Conservation (phyloP, 2,113 vertebrate genomes). For the Gadus macrocephalus region DNA sequence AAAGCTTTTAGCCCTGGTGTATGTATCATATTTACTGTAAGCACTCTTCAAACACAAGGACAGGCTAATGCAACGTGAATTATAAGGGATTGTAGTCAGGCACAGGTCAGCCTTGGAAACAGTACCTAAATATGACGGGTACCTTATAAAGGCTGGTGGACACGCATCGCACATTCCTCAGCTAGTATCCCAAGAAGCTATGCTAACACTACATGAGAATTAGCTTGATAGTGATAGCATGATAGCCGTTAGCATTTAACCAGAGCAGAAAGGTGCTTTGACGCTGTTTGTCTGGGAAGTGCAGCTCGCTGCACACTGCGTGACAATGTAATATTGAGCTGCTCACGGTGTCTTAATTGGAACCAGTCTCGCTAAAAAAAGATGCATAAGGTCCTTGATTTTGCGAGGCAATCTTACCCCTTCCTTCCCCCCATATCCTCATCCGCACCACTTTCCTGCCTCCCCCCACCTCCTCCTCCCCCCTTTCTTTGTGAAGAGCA, state of each 20-base stretch:
- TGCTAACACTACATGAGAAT: no score
- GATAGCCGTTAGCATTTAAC: slow-evolving; percentile 25
- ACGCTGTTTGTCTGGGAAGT: slow-evolving; percentile 60
- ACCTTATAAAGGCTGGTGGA: slow-evolving; percentile 36
- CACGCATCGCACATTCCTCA: slow-evolving; percentile 39
- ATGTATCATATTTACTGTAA: slow-evolving; percentile 85
- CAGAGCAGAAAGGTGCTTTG: slow-evolving; percentile 51
- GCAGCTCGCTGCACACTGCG: slow-evolving; percentile 66
- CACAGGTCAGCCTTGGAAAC: slow-evolving; percentile 59
- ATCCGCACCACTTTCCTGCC: slow-evolving; percentile 34
- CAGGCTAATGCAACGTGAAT: slow-evolving; percentile 61
- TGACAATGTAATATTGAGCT: slow-evolving; percentile 70
- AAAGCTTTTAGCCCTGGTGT: slow-evolving; percentile 80
- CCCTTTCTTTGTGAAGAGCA: slow-evolving; percentile 56
- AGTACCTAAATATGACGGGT: slow-evolving; percentile 63
- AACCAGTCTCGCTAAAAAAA: slow-evolving; percentile 67
- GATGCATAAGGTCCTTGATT: slow-evolving; percentile 65
- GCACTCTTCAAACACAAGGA: slow-evolving; percentile 75
- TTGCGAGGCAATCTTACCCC: slow-evolving; percentile 58
- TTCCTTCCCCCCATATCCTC: slow-evolving; percentile 42
- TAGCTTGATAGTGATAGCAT: slow-evolving; percentile 16
- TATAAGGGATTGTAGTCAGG: slow-evolving; percentile 57
- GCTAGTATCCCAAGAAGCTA: slow-evolving; percentile 5
- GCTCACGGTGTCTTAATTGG: slow-evolving; percentile 69
- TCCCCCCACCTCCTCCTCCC: slow-evolving; percentile 35